These are phyloP conservation scores for Periophthalmodon schlosseri DNA, from an alignment of 2,113 vertebrate genomes.

Conservation along the genomic window DNA sequence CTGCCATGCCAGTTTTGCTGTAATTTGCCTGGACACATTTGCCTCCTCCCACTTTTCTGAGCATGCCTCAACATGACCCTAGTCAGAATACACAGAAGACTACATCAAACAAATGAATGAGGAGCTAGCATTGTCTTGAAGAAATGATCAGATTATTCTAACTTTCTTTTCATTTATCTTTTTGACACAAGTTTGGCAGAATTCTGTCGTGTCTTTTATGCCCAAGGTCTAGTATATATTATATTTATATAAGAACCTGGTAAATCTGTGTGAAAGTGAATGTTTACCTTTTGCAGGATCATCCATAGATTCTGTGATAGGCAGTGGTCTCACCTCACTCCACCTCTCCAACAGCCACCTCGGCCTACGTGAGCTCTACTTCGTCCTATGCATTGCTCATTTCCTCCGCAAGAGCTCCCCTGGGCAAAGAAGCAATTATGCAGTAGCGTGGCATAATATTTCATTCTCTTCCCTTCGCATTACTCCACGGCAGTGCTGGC, in stretches of 20 bases:
- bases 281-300: slow-evolving; percentile 59
- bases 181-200: background rate
- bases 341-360: slow-evolving; percentile 30
- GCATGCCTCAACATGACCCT: slow-evolving; percentile 44
- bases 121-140: background rate
- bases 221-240: slow-evolving; percentile 46
- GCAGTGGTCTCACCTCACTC: slow-evolving; percentile 47
- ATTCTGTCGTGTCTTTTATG: background rate
- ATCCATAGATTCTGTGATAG: slow-evolving; percentile 39
- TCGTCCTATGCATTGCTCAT: slow-evolving; percentile 74
- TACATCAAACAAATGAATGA: slow-evolving; percentile 2
- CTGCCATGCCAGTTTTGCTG: slow-evolving; percentile 40
- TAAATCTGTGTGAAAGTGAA: slow-evolving; percentile 63
- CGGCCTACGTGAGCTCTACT: slow-evolving; percentile 65
- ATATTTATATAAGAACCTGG: slow-evolving; percentile 29
- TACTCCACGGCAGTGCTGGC: slow-evolving; percentile 50
- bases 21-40: slow-evolving; percentile 55
- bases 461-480: slow-evolving; percentile 75
- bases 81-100: slow-evolving; percentile 13
- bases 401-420: slow-evolving; percentile 79
- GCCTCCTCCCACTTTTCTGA: slow-evolving; percentile 37
- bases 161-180: background rate
- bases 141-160: background rate
- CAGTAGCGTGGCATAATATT: slow-evolving; percentile 79
- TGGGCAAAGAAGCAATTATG: slow-evolving; percentile 80